Evolutionary conservation across 2,888 invertebrate genomes (phyloP).

Genomic region (Drosophila cracens): DNA sequence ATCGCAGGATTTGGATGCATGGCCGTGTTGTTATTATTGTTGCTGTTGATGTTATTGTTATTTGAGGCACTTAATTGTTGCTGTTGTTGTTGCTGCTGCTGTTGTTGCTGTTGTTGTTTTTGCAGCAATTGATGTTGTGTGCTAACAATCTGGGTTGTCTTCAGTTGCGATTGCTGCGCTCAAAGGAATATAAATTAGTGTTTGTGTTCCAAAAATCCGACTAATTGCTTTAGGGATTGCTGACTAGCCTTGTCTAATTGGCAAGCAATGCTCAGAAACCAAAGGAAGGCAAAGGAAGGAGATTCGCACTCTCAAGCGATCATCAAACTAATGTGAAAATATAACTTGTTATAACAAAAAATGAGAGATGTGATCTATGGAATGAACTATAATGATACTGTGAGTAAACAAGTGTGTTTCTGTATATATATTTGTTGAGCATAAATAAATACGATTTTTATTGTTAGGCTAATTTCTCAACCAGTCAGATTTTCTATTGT

Average conservation of each 20-base stretch:
- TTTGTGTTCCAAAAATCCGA: background rate
- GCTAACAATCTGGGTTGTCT: slow-evolving; percentile 84
- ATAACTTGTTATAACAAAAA: background rate
- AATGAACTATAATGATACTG: background rate
- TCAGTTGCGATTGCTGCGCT: slow-evolving; percentile 89
- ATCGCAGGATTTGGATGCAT: slow-evolving; percentile 87
- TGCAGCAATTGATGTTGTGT: slow-evolving; percentile 80
- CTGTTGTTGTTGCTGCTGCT: slow-evolving; percentile 6
- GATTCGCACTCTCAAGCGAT: background rate
- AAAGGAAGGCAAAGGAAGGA: background rate
- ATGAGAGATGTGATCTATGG: background rate
- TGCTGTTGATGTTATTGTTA: slow-evolving; percentile 59
- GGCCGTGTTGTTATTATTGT: slow-evolving; percentile 66
- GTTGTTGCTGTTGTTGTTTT: slow-evolving; percentile 83
- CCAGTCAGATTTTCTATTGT: background rate
- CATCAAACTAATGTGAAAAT: background rate
- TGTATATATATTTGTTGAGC: background rate
- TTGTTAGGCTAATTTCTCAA: background rate
- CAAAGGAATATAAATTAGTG: background rate
- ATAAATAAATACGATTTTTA: no score
- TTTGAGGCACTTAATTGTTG: slow-evolving; percentile 53
- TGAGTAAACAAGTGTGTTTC: background rate
- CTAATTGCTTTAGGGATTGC: background rate
- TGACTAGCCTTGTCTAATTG: background rate
- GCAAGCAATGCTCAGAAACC: background rate